Evolutionary conservation across 2,888 invertebrate genomes (phyloP), one percentile per base, ranked within the genome.

Genomic region (Lingula anatina): DNA sequence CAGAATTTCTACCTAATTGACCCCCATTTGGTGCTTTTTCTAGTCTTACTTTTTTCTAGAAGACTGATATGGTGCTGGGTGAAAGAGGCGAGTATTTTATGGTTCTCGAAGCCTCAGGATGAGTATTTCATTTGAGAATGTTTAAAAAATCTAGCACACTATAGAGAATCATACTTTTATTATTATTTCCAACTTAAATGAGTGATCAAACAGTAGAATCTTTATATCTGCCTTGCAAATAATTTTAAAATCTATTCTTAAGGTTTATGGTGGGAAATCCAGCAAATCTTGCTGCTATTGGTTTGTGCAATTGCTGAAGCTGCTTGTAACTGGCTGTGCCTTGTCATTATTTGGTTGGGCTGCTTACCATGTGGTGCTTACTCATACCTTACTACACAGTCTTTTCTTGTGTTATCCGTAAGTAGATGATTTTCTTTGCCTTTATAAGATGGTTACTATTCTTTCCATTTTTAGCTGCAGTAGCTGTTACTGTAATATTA

Each of bases 1-100:
- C 82, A 96, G 95, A 94, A 95, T 78, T 89, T 93, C 76, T 89
- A 96, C 76, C 79, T 96, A 60, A 94, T 97, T 68, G 95, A 97
- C 75, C 84, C 86, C 0, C 86, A 93, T 74, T 79, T 97, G 50
- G 84, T 93, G 39, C 82, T 86, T 47, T 90, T 96, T 71, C 89
- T 95, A 60, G 80, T 87, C 49, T 83, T 90, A 7, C 82, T 95
- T 62, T 81, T 93, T 63, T 84, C 86, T 23, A 81, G 94, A 50
- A 83, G 94, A 64, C 81, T 96, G 48, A 76, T 93, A 9, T 87
- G 78, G 63, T 78, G 78, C 57, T 77, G 81, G 61, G 71, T 80
- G 54, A 78, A 78, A 55, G 75, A 78, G 65, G 79, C 81, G 55
- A 56, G 60, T 45, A n/a, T n/a, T n/a, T n/a, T n/a, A n/a, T n/a